phyloP scores from a whole-genome alignment of 2,113 vertebrate genomes.

The Struthidea cinerea region DNA sequence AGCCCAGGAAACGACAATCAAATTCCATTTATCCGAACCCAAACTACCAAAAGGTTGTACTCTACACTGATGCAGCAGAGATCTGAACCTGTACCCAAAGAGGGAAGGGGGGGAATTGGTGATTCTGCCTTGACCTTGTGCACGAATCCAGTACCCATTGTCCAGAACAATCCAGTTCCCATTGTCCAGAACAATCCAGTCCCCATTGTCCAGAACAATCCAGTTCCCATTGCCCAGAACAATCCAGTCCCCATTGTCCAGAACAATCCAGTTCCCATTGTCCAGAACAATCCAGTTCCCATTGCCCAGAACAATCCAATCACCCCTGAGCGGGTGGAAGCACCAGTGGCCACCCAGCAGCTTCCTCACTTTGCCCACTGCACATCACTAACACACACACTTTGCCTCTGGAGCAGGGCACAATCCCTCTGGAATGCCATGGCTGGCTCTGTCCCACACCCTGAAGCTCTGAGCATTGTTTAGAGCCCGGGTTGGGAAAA shows the following conservation, averaged over 20 bases:
- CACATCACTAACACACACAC: rapidly evolving
- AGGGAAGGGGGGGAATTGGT: not conserved
- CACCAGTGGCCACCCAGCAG: not conserved
- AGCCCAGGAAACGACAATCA: not conserved
- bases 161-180: not conserved
- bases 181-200: not conserved
- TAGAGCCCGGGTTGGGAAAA: not conserved
- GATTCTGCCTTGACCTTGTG: not conserved
- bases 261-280: not conserved
- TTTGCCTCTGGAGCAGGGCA: not conserved
- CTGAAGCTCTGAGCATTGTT: not conserved
- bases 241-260: not conserved
- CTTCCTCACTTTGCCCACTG: not conserved
- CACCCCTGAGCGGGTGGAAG: not conserved
- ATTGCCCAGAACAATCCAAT: not conserved
- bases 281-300: not conserved
- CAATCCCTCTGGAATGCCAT: rapidly evolving
- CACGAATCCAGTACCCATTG: not conserved
- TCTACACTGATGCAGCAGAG: not conserved
- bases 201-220: not conserved
- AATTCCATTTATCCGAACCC: not conserved
- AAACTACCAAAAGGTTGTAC: rapidly evolving
- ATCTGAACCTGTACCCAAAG: not conserved
- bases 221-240: not conserved
- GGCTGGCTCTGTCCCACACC: not conserved